Base-by-base conservation (phyloP, 2,113 vertebrate genomes). In the Serinus canaria region DNA sequence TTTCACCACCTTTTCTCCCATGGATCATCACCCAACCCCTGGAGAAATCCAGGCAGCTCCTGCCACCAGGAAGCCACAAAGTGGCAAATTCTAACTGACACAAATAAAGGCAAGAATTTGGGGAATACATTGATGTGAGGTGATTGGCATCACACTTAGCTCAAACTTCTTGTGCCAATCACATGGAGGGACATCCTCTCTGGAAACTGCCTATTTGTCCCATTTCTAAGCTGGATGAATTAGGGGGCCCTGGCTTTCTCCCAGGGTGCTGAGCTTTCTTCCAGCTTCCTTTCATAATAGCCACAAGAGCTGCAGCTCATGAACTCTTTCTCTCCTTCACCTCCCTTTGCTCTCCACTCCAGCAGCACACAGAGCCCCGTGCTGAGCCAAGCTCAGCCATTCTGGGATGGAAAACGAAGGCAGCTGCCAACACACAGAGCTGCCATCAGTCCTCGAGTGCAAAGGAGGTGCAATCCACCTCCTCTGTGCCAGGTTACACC, bases 401-500 rank as follows among this genome's bases (percentile, higher is more conserved):
- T 33, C 75, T 0, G 3, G 35, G 85, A 75, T 27, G 64, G 93
- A 86, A 91, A 88, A 91, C 0, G 1, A 74, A 83, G 77, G 83
- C 76, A 88, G 84, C 78, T 97, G 93, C 93, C 93, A 95, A 77
- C 82, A 88, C 5, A 3, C 47, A 15, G 73, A 59, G 83, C 68
- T 88, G 85, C 83, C 17, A 0, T 81, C 83, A 77, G 25, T 19
- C 58, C 90, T 56, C 2, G 35, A 80, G 82, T 14, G 44, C 83
- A 88, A 75, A 59, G 76, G 93, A 95, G 85, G 90, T 93, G 95
- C 72, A 88, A 94, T 92, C 50, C 92, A 92, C 92, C 92, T 95
- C 90, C 73, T 90, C 69, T 0, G 49, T 96, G 96, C 93, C 95
- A 91, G 95, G 93, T 94, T 96, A 94, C 93, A 95, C 95, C 93